phyloP scores from a whole-genome alignment of 2,113 vertebrate genomes.

The Barbus barbus region DNA sequence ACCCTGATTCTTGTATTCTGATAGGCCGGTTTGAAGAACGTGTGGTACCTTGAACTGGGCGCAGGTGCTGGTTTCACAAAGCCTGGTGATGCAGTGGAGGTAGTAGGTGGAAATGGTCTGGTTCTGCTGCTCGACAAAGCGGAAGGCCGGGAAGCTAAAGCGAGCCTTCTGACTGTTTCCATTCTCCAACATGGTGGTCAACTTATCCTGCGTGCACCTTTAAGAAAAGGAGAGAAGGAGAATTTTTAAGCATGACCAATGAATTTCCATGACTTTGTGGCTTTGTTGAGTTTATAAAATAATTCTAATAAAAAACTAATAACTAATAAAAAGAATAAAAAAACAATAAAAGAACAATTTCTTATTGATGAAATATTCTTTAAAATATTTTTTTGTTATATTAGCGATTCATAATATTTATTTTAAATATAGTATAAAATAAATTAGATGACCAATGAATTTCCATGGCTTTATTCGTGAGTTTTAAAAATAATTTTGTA shows the following conservation, averaged over 20 bases:
- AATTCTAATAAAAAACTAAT: too few relatives aligned
- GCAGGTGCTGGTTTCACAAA: slow-evolving; percentile 70
- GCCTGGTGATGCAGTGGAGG: slow-evolving; percentile 73
- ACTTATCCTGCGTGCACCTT: slow-evolving; percentile 70
- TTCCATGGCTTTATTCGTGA: too few relatives aligned
- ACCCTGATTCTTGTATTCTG: not conserved
- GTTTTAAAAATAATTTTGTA: too few relatives aligned
- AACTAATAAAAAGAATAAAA: too few relatives aligned
- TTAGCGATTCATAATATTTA: too few relatives aligned
- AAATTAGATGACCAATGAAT: too few relatives aligned
- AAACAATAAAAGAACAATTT: too few relatives aligned
- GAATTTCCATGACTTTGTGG: not conserved
- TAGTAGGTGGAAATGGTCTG: slow-evolving; percentile 73
- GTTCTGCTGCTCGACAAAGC: slow-evolving; percentile 75
- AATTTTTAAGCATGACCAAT: slow-evolving; percentile 36
- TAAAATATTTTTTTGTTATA: not conserved
- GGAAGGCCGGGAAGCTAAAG: slow-evolving; percentile 73
- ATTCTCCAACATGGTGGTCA: slow-evolving; percentile 70
- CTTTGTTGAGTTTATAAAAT: too few relatives aligned
- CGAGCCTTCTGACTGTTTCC: slow-evolving; percentile 69
- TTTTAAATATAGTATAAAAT: not conserved
- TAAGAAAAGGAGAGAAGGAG: slow-evolving; percentile 57
- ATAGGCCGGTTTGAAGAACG: not conserved
- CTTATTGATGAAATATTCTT: not conserved
- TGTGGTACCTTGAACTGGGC: slow-evolving; percentile 64